Percentiles rank a stretch among this genome's conserved stretches.
Conservation (phyloP, 2,113 vertebrate species). For the Solea senegalensis region DNA sequence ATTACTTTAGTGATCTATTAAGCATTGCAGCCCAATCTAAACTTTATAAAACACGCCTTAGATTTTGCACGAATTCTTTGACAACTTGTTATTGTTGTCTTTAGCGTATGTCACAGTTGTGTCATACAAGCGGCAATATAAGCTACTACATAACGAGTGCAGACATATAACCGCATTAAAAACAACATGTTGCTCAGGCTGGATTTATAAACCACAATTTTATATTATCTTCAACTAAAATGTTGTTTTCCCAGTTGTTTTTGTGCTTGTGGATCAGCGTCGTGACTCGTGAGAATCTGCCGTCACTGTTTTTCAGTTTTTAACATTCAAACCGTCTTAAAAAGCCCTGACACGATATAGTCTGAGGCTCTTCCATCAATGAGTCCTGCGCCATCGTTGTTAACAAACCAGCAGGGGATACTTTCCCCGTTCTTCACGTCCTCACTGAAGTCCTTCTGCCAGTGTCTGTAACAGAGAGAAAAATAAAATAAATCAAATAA, state of each 20-base stretch:
- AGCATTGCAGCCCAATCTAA: too few relatives aligned
- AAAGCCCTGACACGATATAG: slow-evolving; percentile 83
- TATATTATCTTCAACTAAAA: neutral
- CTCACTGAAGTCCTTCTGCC: slow-evolving; percentile 88
- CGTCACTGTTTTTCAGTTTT: too few relatives aligned
- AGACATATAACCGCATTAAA: neutral
- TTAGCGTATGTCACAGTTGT: too few relatives aligned
- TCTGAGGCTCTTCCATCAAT: slow-evolving; percentile 87
- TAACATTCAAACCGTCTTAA: slow-evolving; percentile 32
- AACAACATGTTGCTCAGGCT: too few relatives aligned
- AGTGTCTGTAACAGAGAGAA: slow-evolving; percentile 80
- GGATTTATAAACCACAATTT: neutral
- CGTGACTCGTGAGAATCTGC: neutral
- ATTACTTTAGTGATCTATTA: too few relatives aligned
- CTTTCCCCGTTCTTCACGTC: slow-evolving; percentile 72
- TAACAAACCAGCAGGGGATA: slow-evolving; percentile 91
- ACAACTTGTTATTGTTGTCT: too few relatives aligned
- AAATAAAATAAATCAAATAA: neutral
- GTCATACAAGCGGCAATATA: too few relatives aligned
- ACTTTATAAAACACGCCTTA: too few relatives aligned
- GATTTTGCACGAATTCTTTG: too few relatives aligned
- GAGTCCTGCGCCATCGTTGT: slow-evolving; percentile 86
- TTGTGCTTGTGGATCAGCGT: neutral
- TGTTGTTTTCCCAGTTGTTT: neutral
- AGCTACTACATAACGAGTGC: neutral